These are phyloP conservation scores for Tragelaphus scriptus DNA, from an alignment of 2,113 vertebrate genomes.

Conservation along the genomic window DNA sequence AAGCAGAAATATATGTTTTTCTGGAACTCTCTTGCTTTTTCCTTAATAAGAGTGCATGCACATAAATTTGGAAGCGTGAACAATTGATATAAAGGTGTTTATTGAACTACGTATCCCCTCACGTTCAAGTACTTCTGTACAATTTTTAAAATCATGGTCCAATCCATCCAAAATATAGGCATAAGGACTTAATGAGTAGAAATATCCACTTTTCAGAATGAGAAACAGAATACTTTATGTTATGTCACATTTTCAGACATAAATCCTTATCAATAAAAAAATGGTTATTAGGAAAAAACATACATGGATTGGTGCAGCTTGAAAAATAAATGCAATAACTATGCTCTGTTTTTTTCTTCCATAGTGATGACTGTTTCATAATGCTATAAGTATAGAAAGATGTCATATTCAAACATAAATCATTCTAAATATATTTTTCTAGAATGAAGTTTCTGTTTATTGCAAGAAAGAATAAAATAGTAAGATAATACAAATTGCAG, in stretches of 20 bases:
- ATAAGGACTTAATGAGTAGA: constrained; percentile 6
- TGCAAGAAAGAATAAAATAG: neutral
- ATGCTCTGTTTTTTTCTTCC: neutral
- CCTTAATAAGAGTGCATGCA: neutral
- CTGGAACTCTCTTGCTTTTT: no score
- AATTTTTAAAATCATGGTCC: neutral
- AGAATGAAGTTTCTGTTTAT: neutral
- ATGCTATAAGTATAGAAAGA: neutral
- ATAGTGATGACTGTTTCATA: neutral
- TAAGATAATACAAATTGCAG: neutral
- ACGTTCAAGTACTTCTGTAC: constrained; percentile 27
- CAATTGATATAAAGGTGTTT: constrained; percentile 29
- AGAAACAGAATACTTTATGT: neutral
- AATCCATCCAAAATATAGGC: neutral
- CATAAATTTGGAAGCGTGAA: constrained; percentile 19
- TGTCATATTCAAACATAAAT: neutral
- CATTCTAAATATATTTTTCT: neutral
- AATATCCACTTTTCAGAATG: constrained; percentile 25
- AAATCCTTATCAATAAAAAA: neutral
- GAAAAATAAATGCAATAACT: neutral
- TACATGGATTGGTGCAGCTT: neutral
- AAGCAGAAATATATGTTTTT: no score
- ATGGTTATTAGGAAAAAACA: neutral
- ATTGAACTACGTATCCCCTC: constrained; percentile 30
- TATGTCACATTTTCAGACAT: neutral